A percentile compares a stretch with the other conserved stretches of the same genome.
Evolutionary conservation across 37 sponge, comb jelly and placozoan species (phyloP).

Genomic region (Diacarnus erythraeanus): DNA sequence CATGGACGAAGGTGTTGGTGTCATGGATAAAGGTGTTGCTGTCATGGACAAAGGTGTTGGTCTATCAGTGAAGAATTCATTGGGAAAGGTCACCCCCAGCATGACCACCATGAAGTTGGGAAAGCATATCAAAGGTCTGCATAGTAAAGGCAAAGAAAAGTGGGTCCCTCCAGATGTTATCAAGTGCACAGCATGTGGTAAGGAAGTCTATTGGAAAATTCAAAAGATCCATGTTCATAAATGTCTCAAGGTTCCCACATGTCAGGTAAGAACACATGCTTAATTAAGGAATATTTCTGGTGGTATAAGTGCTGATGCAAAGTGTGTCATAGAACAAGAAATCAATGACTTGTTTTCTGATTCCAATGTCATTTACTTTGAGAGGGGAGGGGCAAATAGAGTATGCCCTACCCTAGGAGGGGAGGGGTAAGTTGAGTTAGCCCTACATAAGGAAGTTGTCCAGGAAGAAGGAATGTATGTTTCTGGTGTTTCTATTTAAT

Average conservation of each 20-base stretch:
- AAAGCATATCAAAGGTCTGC: neutral
- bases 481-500: too few relatives aligned
- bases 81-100: neutral
- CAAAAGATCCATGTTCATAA: constrained; percentile 33
- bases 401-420: too few relatives aligned
- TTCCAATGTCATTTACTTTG: too few relatives aligned
- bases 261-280: constrained; percentile 58
- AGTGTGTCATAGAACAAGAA: too few relatives aligned
- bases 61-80: neutral
- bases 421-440: too few relatives aligned
- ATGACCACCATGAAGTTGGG: neutral
- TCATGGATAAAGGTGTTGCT: neutral
- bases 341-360: too few relatives aligned
- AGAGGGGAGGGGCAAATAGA: too few relatives aligned
- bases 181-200: constrained; percentile 27
- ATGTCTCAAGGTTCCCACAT: constrained; percentile 42
- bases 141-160: constrained; percentile 4
- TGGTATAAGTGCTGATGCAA: too few relatives aligned
- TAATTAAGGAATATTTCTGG: too few relatives aligned
- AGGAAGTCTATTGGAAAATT: constrained; percentile 21
- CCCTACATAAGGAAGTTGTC: too few relatives aligned
- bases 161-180: neutral
- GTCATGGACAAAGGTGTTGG: neutral
- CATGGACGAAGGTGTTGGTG: neutral
- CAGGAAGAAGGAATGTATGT: too few relatives aligned